These are phyloP conservation scores for Phthorimaea operculella DNA, from an alignment of 1,140 invertebrate species.

Conservation along the genomic window DNA sequence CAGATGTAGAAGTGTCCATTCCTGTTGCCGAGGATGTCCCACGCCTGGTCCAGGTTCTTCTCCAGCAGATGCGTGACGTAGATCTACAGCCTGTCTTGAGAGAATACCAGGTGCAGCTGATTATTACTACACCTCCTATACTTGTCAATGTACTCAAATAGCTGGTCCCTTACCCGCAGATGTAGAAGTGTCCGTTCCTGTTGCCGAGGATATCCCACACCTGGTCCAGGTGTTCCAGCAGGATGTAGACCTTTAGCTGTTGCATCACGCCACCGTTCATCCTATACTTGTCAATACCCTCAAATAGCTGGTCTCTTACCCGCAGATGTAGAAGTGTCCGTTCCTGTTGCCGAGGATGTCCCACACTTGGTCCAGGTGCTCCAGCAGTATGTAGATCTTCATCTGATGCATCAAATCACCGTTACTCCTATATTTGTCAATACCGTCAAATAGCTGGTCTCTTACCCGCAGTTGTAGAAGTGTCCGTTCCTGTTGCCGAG, in stretches of 20 bases:
- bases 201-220: slow-evolving; percentile 93
- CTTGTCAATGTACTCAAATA: too few relatives aligned
- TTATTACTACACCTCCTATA: too few relatives aligned
- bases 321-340: slow-evolving; percentile 97
- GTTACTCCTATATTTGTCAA: too few relatives aligned
- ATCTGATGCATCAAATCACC: too few relatives aligned
- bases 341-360: slow-evolving; percentile 89
- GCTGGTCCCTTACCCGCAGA: slow-evolving; percentile 99
- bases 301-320: slow-evolving; percentile 75
- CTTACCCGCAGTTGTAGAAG: slow-evolving; percentile 98
- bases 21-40: slow-evolving; percentile 90
- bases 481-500: slow-evolving; percentile 94
- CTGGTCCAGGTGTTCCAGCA: slow-evolving; percentile 86
- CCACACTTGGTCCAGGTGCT: slow-evolving; percentile 93
- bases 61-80: slow-evolving; percentile 96
- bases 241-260: too few relatives aligned
- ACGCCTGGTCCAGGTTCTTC: slow-evolving; percentile 89
- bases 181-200: slow-evolving; percentile 95
- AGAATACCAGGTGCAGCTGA: slow-evolving; percentile 97
- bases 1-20: slow-evolving; percentile 98
- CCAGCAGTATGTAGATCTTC: too few relatives aligned
- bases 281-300: too few relatives aligned
- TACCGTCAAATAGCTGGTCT: too few relatives aligned
- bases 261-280: too few relatives aligned
- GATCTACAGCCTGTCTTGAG: slow-evolving; percentile 89